A percentile compares a stretch with the other conserved stretches of the same genome.
Conservation (phyloP, 2,797 vertebrate genomes). For the Heliangelus exortis region DNA sequence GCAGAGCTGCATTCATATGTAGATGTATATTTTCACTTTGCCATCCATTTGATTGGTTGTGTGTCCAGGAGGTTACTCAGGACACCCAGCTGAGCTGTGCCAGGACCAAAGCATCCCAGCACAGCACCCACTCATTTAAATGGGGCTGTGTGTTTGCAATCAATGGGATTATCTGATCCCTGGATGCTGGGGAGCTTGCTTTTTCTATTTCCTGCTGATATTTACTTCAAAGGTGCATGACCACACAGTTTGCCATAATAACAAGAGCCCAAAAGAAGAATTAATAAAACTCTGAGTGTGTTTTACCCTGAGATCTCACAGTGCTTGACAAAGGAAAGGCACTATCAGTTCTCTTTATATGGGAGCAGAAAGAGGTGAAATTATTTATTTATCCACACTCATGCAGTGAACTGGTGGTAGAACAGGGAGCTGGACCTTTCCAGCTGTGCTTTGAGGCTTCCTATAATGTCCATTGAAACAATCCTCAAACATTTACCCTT, state of each 20-base stretch:
- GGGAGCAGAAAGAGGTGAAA: slow-evolving; percentile 27
- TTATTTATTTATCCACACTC: slow-evolving; percentile 44
- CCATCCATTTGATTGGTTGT: background rate
- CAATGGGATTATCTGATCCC: slow-evolving; percentile 36
- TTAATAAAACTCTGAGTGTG: slow-evolving; percentile 39
- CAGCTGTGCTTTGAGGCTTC: slow-evolving; percentile 29
- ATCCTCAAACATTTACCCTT: slow-evolving; percentile 11
- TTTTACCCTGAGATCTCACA: slow-evolving; percentile 6
- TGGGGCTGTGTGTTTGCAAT: slow-evolving; percentile 26
- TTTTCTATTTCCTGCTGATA: slow-evolving; percentile 46
- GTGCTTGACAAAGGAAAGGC: slow-evolving; percentile 41
- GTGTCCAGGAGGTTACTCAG: background rate
- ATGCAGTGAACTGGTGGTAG: background rate
- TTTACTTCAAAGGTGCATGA: slow-evolving; percentile 52
- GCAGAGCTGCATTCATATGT: background rate
- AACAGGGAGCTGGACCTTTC: slow-evolving; percentile 23
- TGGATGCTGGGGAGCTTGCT: slow-evolving; percentile 2
- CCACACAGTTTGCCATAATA: slow-evolving; percentile 34
- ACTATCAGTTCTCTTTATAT: background rate
- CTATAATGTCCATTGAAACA: background rate
- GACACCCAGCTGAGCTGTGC: background rate
- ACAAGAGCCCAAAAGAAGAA: slow-evolving; percentile 37
- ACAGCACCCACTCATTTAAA: background rate
- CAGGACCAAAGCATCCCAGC: background rate
- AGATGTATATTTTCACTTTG: background rate